Evolutionary conservation across 2,113 vertebrate species (phyloP).

Genomic region (Myanophis thanlyinensis): DNA sequence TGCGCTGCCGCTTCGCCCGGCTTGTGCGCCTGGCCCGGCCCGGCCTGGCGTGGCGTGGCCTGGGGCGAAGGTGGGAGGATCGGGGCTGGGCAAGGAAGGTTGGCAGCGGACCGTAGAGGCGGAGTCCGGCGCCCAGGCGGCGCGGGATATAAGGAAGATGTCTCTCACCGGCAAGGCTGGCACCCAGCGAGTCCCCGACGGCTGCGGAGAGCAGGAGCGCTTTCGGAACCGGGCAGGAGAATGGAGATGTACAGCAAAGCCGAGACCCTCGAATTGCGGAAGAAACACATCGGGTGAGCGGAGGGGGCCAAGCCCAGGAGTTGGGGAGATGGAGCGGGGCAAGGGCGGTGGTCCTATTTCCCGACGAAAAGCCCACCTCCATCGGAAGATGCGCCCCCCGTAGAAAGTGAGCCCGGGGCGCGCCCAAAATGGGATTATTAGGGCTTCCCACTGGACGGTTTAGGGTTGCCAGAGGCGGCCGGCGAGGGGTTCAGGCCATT

Average conservation of each 20-base stretch:
- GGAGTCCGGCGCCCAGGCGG: constrained; percentile 41
- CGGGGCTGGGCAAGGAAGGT: not conserved
- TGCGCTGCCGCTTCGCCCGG: not conserved
- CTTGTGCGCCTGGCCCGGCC: no score
- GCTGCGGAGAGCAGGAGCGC: not conserved
- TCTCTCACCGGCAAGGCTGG: not conserved
- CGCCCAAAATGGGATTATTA: not conserved
- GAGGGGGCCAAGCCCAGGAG: not conserved
- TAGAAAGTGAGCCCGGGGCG: not conserved
- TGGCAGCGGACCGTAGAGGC: constrained; percentile 15
- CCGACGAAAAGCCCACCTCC: not conserved
- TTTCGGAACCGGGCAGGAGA: constrained; percentile 24
- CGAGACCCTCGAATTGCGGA: constrained; percentile 83
- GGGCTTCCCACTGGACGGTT: not conserved
- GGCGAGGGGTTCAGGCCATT: not conserved
- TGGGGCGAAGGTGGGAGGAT: not conserved
- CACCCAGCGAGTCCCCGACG: not conserved
- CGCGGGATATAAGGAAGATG: constrained; percentile 56
- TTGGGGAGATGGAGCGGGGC: not conserved
- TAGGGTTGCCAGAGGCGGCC: not conserved
- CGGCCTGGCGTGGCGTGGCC: not conserved
- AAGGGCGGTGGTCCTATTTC: not conserved
- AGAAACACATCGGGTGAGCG: constrained; percentile 85
- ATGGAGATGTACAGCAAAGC: constrained; percentile 77
- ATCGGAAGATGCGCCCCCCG: not conserved